Conservation (phyloP, 2,888 invertebrate genomes). For the Thelaira solivaga region DNA sequence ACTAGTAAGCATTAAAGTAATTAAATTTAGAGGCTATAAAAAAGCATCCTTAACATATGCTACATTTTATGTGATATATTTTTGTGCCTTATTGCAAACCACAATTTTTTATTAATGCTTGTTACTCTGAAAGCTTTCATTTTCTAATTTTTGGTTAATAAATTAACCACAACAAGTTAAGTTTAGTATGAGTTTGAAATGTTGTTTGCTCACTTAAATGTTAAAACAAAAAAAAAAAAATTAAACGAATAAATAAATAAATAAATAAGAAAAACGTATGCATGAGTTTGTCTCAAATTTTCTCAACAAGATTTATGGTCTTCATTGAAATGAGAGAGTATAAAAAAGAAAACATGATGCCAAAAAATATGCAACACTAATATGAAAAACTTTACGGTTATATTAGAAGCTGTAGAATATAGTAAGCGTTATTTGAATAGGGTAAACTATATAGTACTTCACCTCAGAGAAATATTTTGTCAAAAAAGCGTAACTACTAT, state of each 20-base stretch:
- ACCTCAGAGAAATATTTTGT: too few species aligned
- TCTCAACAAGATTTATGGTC: conserved; percentile 55
- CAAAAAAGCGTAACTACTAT: too few species aligned
- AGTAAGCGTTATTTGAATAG: conserved; percentile 1
- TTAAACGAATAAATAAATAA: conserved; percentile 34
- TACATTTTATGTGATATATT: conserved; percentile 23
- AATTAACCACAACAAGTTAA: conserved; percentile 54
- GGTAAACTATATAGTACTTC: neutral
- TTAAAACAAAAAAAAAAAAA: conserved; percentile 22
- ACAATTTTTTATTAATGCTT: neutral
- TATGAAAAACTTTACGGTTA: conserved; percentile 22
- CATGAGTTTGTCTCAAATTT: conserved; percentile 59
- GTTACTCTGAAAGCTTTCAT: conserved; percentile 10
- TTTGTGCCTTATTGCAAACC: conserved; percentile 5
- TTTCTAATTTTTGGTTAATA: conserved; percentile 59
- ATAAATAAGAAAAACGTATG: conserved; percentile 45
- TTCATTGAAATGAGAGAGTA: conserved; percentile 53
- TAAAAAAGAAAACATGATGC: conserved; percentile 60
- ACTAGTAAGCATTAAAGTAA: conserved; percentile 57
- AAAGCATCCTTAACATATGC: conserved; percentile 54
- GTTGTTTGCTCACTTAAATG: conserved; percentile 27
- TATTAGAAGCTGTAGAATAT: neutral
- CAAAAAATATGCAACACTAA: conserved; percentile 55
- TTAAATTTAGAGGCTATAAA: conserved; percentile 48
- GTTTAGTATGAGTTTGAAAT: conserved; percentile 33